A percentile compares a stretch with the other conserved stretches of the same genome.
Evolutionary conservation across 2,797 vertebrate genomes (phyloP).

Genomic region (Aplochiton taeniatus): DNA sequence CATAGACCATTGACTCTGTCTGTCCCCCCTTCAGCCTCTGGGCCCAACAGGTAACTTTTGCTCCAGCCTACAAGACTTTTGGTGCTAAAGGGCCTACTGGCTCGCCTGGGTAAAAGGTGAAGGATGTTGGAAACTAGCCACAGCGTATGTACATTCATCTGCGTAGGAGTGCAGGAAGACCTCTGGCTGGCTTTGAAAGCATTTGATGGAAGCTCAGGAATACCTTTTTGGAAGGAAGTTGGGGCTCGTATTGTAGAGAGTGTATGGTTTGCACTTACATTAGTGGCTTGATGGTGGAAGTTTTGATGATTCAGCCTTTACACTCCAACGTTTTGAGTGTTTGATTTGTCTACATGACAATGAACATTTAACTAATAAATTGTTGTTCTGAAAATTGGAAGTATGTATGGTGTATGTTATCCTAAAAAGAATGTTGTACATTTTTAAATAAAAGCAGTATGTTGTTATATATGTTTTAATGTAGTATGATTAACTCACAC

Average conservation of each 20-base stretch:
- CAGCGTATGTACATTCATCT: slow-evolving; percentile 25
- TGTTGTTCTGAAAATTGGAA: slow-evolving; percentile 15
- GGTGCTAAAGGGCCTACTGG: slow-evolving; percentile 17
- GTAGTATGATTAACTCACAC: too few species aligned
- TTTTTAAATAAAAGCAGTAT: slow-evolving; percentile 24
- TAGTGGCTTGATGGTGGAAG: slow-evolving; percentile 18
- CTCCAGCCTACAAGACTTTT: slow-evolving; percentile 18
- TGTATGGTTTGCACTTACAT: not conserved
- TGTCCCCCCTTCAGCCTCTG: slow-evolving; percentile 27
- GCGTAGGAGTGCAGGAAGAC: slow-evolving; percentile 22
- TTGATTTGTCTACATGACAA: slow-evolving; percentile 14
- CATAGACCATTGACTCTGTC: slow-evolving; percentile 33
- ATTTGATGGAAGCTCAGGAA: slow-evolving; percentile 54
- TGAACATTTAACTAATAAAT: slow-evolving; percentile 29
- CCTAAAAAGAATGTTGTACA: slow-evolving; percentile 10
- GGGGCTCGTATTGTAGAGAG: slow-evolving; percentile 22
- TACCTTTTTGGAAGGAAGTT: slow-evolving; percentile 32
- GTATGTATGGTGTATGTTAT: slow-evolving; percentile 4
- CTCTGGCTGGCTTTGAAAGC: slow-evolving; percentile 47
- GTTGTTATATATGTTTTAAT: not conserved
- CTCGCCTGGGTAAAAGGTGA: slow-evolving; percentile 24
- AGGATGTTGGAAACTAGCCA: slow-evolving; percentile 25
- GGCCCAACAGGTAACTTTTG: slow-evolving; percentile 15
- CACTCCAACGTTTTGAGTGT: slow-evolving; percentile 29
- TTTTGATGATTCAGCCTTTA: slow-evolving; percentile 28